Evolutionary conservation across 1,140 invertebrate species (phyloP).

Genomic region (Drosophila auraria): DNA sequence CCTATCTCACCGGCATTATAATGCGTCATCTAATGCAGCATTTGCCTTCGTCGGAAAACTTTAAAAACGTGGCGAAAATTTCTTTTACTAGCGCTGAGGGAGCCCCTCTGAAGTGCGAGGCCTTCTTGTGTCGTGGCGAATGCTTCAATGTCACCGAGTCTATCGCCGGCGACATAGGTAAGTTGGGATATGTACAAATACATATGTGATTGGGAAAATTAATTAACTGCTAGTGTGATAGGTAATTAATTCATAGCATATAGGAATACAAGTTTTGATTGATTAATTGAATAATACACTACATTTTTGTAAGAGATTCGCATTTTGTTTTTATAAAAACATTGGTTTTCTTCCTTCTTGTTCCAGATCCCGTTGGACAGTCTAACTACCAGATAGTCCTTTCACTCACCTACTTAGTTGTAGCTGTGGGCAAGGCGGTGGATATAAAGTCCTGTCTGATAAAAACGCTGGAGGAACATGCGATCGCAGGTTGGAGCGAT

Average conservation of each 20-base stretch:
- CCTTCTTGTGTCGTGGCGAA: slow-evolving; percentile 88
- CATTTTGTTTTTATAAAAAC: not conserved
- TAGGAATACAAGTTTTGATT: not conserved
- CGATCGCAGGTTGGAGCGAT: slow-evolving; percentile 87
- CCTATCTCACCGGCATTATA: slow-evolving; percentile 85
- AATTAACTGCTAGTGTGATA: not conserved
- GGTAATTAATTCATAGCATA: not conserved
- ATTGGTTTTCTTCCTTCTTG: not conserved
- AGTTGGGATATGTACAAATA: not conserved
- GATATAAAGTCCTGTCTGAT: slow-evolving; percentile 88
- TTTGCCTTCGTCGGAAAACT: slow-evolving; percentile 80
- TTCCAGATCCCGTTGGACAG: slow-evolving; percentile 78
- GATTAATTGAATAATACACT: not conserved
- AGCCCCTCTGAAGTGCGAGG: slow-evolving; percentile 86
- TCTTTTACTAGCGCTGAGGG: slow-evolving; percentile 72
- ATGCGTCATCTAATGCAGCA: slow-evolving; percentile 83
- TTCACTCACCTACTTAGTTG: slow-evolving; percentile 87
- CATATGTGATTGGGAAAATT: not conserved
- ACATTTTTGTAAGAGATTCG: too few relatives aligned
- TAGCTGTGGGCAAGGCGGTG: slow-evolving; percentile 87
- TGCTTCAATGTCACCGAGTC: slow-evolving; percentile 82
- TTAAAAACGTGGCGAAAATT: slow-evolving; percentile 78
- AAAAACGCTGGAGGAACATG: slow-evolving; percentile 87
- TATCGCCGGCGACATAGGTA: slow-evolving; percentile 69
- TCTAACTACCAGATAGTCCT: slow-evolving; percentile 86